Percentiles rank a stretch among this genome's conserved stretches.
Conservation (phyloP, 2,888 invertebrate species). For the Gortyna flavago region DNA sequence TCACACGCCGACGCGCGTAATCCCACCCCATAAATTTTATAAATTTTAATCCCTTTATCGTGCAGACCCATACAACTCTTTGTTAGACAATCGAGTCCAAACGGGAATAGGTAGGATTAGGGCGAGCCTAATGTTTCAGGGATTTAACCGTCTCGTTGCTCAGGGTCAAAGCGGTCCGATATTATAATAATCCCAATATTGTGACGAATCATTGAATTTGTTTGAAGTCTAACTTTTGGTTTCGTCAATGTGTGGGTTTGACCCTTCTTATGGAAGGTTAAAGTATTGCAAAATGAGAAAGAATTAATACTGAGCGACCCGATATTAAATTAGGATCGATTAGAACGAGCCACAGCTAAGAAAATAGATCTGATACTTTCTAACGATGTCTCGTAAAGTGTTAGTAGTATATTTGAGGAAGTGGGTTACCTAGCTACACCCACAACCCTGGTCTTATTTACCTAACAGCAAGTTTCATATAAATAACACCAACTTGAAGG, state of each 20-base stretch:
- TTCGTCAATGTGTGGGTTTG: background rate
- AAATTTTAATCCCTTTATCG: conserved; percentile 88
- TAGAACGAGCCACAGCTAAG: background rate
- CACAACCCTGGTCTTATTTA: background rate
- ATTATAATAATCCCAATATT: conserved; percentile 69
- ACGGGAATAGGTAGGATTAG: conserved; percentile 77
- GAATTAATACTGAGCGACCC: background rate
- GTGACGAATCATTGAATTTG: conserved; percentile 70
- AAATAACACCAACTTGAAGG: background rate
- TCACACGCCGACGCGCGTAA: conserved; percentile 72
- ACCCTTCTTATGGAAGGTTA: background rate
- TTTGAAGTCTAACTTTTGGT: conserved; percentile 43
- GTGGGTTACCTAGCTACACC: background rate
- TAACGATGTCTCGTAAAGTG: background rate
- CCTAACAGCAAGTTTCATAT: background rate
- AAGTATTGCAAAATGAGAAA: background rate
- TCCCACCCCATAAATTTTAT: conserved; percentile 81
- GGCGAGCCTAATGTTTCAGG: conserved; percentile 73
- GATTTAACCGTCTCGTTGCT: conserved; percentile 60
- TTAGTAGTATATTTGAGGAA: background rate
- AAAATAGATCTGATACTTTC: background rate
- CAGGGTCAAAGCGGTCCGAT: conserved; percentile 50
- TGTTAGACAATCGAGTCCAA: conserved; percentile 73
- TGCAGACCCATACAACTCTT: conserved; percentile 78
- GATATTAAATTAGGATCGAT: background rate